Percentiles rank a stretch among this genome's conserved stretches.
These are phyloP conservation scores for Mythimna ferrago DNA, from an alignment of 2,888 invertebrate species.

Conservation along the genomic window DNA sequence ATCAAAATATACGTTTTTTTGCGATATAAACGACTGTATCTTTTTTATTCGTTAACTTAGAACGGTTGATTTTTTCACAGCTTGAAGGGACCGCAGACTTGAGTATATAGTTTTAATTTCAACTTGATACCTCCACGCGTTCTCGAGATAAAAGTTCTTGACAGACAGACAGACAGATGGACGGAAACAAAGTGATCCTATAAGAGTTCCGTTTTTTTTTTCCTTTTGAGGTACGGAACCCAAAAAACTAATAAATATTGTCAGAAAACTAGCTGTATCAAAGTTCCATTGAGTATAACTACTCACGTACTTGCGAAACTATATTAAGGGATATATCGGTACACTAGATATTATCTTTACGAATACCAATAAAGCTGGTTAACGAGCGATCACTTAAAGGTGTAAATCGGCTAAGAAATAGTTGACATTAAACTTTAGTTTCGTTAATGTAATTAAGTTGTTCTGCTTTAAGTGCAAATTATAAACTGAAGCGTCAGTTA, in stretches of 20 bases:
- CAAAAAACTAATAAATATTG: background rate
- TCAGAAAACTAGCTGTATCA: background rate
- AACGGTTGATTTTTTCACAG: no score
- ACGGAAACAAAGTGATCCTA: no score
- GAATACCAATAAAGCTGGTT: conserved; percentile 44
- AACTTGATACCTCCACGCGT: no score
- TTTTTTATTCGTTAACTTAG: no score
- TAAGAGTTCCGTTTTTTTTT: no score
- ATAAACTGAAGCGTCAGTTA: conserved; percentile 3
- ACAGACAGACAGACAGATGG: no score
- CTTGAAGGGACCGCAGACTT: no score
- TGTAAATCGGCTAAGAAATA: conserved; percentile 46
- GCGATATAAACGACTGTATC: no score
- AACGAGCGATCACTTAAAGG: conserved; percentile 39
- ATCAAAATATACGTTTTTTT: no score
- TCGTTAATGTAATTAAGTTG: conserved; percentile 32
- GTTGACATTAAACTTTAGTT: conserved; percentile 43
- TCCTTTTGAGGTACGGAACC: no score
- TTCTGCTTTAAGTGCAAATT: conserved; percentile 18
- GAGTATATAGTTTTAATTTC: no score
- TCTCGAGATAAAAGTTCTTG: no score
- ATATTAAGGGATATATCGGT: conserved; percentile 5
- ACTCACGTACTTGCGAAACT: background rate
- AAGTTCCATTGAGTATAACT: background rate
- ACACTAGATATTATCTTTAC: conserved; percentile 37